Percentiles rank a stretch among this genome's conserved stretches.
Evolutionary conservation across 2,888 invertebrate species (phyloP).

Genomic region (Napeogenes inachia): DNA sequence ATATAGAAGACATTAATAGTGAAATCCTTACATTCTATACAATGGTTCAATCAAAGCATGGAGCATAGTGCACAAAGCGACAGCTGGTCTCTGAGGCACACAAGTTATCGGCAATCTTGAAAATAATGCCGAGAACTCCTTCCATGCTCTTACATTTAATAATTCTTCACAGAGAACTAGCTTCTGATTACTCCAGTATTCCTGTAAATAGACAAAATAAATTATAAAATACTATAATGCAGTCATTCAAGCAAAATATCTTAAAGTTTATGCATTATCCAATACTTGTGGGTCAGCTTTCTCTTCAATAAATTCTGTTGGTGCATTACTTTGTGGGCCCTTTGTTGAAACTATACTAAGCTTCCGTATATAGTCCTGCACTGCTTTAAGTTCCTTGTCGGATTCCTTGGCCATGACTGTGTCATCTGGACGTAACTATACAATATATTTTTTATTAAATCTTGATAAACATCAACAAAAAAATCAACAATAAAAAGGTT

Average conservation of each 20-base stretch:
- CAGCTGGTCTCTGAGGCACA: slow-evolving; percentile 86
- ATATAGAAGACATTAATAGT: not conserved
- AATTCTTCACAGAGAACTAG: slow-evolving; percentile 94
- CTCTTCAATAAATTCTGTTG: slow-evolving; percentile 79
- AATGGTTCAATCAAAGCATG: slow-evolving; percentile 91
- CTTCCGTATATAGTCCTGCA: slow-evolving; percentile 92
- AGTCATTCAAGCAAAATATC: not conserved
- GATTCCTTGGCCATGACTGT: slow-evolving; percentile 86
- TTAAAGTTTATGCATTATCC: not conserved
- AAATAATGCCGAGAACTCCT: slow-evolving; percentile 87
- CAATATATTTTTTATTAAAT: too few relatives aligned
- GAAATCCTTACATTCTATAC: slow-evolving; percentile 82
- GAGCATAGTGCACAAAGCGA: slow-evolving; percentile 86
- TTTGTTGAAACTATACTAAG: slow-evolving; percentile 89
- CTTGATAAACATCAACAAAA: too few relatives aligned
- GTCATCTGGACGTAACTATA: slow-evolving; percentile 90
- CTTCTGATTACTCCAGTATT: slow-evolving; percentile 89
- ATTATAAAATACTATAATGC: not conserved
- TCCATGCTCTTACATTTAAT: slow-evolving; percentile 93
- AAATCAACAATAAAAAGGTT: too few relatives aligned
- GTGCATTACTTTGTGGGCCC: slow-evolving; percentile 86
- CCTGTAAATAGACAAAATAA: slow-evolving; percentile 41
- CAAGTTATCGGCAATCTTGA: slow-evolving; percentile 89
- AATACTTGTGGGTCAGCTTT: slow-evolving; percentile 81
- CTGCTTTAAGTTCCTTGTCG: slow-evolving; percentile 88